Evolutionary conservation across 1,140 invertebrate genomes (phyloP), one percentile per base, ranked within the genome.

Genomic region (Belonocnema kinseyi): DNA sequence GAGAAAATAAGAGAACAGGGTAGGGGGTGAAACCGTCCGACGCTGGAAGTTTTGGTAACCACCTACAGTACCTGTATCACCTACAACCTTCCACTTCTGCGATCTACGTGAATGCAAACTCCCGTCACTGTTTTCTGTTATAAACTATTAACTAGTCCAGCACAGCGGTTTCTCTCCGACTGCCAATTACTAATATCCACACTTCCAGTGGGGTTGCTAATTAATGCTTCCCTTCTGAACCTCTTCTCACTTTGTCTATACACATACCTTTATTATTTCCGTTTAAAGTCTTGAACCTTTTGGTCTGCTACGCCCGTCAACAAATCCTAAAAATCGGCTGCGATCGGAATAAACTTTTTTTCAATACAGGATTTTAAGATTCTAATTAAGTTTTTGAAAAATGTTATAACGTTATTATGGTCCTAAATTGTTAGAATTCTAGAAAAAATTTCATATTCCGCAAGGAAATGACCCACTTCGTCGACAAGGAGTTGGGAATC

Each of bases 171-270:
- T 61, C 72, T 82, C 73, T 74, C 70, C 40, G 26, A 72, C 66
- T 85, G 79, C 83, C 85, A 87, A 87, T 87, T 87, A 87, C 84
- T 86, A 81, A 76, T 80, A 80, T 76, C 77, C 83, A 78, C 76
- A 85, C 82, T 80, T 74, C 77, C 70, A 77, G 72, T 82, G 78
- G 77, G 79, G 76, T 73, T 26, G 58, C 84, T 87, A 86, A 87
- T 87, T 87, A 86, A 80, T 72, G 73, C 70, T 78, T 85, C 56
- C 50, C 51, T 33, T 72, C 80, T 75, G 40, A 10, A 50, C 21
- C 54, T 74, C 56, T 11, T 13, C 56, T 11, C 21, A n/a, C 17
- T 17, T 16, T 10, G 16, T 54, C 26, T 33, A 4, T 26, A 26
- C 13, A 16, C 33, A 61, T 33, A 61, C 26, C n/a, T 14, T 40